Conservation (phyloP, 1,140 invertebrate genomes). For the Heterodera carotae region DNA sequence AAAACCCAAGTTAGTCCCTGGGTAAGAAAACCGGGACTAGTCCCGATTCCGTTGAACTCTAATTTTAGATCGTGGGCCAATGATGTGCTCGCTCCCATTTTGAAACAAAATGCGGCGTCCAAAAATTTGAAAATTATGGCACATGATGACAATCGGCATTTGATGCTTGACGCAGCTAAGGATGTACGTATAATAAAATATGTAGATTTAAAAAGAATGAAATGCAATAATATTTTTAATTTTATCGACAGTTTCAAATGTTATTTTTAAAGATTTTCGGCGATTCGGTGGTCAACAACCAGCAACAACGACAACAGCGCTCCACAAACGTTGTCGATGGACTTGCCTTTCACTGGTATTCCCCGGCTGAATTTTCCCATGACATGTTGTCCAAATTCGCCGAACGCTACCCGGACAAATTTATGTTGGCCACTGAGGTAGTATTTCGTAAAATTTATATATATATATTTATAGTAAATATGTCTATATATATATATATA, state of each 20-base stretch:
- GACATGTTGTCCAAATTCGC: constrained; percentile 30
- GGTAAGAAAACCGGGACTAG: too few relatives aligned
- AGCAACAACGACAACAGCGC: too few relatives aligned
- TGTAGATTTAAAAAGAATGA: neutral
- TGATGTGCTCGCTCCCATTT: constrained; percentile 42
- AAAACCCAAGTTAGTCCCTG: too few relatives aligned
- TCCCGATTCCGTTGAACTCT: too few relatives aligned
- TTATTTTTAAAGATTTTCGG: constrained; percentile 6
- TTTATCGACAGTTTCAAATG: constrained; percentile 22
- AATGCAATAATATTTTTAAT: neutral
- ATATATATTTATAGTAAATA: neutral
- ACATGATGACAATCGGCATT: constrained; percentile 64
- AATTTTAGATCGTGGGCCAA: constrained; percentile 52
- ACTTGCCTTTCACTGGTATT: constrained; percentile 71
- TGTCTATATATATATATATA: neutral
- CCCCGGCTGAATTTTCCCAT: constrained; percentile 37
- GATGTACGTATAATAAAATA: constrained; percentile 28
- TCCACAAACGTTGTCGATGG: constrained; percentile 3
- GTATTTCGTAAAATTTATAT: neutral
- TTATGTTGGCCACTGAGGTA: constrained; percentile 44
- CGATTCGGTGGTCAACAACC: too few relatives aligned
- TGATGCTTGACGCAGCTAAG: constrained; percentile 73
- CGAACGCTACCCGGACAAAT: constrained; percentile 38
- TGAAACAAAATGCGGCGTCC: constrained; percentile 32
- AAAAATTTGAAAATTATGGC: constrained; percentile 57